phyloP scores from a whole-genome alignment of 1,140 invertebrate genomes.

The Heliconius hermathena region DNA sequence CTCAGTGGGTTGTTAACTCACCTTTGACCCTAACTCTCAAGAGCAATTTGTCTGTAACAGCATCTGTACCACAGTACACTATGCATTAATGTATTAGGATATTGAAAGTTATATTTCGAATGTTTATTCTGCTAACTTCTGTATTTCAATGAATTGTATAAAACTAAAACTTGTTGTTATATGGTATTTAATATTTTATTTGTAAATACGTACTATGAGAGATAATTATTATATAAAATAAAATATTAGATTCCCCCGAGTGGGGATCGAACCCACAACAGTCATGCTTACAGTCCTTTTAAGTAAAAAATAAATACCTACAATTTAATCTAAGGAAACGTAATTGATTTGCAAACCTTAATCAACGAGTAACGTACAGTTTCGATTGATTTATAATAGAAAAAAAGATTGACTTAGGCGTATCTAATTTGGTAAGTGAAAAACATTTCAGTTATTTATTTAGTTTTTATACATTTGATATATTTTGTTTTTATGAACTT shows the following conservation, averaged over 20 bases:
- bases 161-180: no score
- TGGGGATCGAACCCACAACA: background rate
- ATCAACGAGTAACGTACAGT: background rate
- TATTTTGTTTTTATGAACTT: no score
- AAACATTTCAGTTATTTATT: background rate
- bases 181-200: no score
- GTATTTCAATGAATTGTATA: no score
- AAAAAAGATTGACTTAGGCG: background rate
- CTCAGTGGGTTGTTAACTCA: conserved; percentile 10
- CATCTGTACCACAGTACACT: background rate
- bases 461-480: no score
- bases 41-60: background rate
- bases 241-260: background rate
- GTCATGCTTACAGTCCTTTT: background rate
- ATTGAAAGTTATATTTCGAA: background rate
- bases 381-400: background rate
- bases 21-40: conserved; percentile 6
- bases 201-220: no score
- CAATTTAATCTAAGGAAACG: background rate
- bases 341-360: background rate
- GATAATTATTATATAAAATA: no score
- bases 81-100: background rate
- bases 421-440: background rate
- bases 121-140: no score
- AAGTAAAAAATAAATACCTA: background rate